phyloP scores from a whole-genome alignment of 2,797 vertebrate species.

The Leptodactylus fallax region DNA sequence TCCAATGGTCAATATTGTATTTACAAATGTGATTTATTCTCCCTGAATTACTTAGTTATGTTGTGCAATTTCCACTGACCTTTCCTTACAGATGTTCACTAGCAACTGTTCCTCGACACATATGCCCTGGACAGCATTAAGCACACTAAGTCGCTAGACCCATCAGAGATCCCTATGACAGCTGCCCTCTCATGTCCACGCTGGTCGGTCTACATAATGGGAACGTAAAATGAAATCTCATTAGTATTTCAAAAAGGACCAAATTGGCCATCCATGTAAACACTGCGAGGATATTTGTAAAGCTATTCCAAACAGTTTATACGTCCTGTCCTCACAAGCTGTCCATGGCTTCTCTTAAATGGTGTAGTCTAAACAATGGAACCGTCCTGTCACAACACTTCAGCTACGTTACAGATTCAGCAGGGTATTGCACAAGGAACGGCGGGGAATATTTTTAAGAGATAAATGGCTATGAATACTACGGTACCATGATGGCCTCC shows the following conservation, averaged over 20 bases:
- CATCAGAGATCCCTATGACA: neutral
- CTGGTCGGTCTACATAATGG: neutral
- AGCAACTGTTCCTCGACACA: neutral
- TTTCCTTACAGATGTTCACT: neutral
- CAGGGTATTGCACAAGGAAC: neutral
- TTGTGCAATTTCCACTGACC: neutral
- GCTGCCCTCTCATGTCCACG: neutral
- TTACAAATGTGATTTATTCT: neutral
- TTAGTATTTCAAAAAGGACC: conserved; percentile 55
- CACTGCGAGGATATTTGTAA: conserved; percentile 53
- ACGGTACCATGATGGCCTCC: neutral
- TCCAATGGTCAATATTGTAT: neutral
- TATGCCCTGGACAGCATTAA: neutral
- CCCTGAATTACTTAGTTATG: no score
- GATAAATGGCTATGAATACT: neutral
- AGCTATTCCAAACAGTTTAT: conserved; percentile 58
- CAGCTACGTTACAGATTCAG: conserved; percentile 15
- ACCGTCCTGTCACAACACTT: conserved; percentile 49
- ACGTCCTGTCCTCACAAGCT: conserved; percentile 43
- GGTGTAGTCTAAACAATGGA: conserved; percentile 56
- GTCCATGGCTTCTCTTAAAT: conserved; percentile 52
- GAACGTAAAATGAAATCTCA: conserved; percentile 50
- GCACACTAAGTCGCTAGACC: neutral
- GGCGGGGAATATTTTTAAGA: conserved; percentile 33
- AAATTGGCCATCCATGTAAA: conserved; percentile 55